Evolutionary conservation across 2,888 invertebrate species (phyloP).

Genomic region (Acleris laterana): DNA sequence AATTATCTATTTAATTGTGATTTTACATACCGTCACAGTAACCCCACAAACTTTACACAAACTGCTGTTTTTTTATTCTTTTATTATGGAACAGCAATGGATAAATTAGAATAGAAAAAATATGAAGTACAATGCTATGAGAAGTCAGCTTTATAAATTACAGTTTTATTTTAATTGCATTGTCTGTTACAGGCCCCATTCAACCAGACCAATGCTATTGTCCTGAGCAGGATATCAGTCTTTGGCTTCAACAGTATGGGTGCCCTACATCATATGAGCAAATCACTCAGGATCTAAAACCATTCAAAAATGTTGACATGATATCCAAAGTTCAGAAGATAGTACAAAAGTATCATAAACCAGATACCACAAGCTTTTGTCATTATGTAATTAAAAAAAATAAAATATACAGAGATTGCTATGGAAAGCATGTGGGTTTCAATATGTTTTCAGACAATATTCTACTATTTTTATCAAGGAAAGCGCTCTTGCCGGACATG

Average conservation of each 20-base stretch:
- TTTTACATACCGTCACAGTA: too few species aligned
- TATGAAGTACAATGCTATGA: too few species aligned
- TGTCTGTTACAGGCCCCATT: slow-evolving; percentile 83
- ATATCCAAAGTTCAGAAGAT: slow-evolving; percentile 86
- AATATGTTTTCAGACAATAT: slow-evolving; percentile 97
- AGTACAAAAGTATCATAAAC: slow-evolving; percentile 89
- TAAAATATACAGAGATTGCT: slow-evolving; percentile 93
- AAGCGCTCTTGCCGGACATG: slow-evolving; percentile 92
- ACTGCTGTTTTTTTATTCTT: too few species aligned
- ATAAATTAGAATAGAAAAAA: too few species aligned
- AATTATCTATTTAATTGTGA: too few species aligned
- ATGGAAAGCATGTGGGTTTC: slow-evolving; percentile 97
- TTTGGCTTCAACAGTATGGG: slow-evolving; percentile 88
- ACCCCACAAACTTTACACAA: too few species aligned
- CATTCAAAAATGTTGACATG: slow-evolving; percentile 89
- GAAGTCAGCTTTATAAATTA: too few species aligned
- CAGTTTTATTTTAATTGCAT: neutral
- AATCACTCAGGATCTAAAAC: slow-evolving; percentile 88
- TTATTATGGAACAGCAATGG: too few species aligned
- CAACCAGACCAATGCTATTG: slow-evolving; percentile 94
- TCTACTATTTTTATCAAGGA: slow-evolving; percentile 91
- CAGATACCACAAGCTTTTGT: slow-evolving; percentile 93
- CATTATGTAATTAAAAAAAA: slow-evolving; percentile 95
- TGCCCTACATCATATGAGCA: slow-evolving; percentile 87
- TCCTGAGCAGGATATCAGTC: slow-evolving; percentile 85